Conservation (phyloP, 2,888 invertebrate genomes). For the Candidula unifasciata region DNA sequence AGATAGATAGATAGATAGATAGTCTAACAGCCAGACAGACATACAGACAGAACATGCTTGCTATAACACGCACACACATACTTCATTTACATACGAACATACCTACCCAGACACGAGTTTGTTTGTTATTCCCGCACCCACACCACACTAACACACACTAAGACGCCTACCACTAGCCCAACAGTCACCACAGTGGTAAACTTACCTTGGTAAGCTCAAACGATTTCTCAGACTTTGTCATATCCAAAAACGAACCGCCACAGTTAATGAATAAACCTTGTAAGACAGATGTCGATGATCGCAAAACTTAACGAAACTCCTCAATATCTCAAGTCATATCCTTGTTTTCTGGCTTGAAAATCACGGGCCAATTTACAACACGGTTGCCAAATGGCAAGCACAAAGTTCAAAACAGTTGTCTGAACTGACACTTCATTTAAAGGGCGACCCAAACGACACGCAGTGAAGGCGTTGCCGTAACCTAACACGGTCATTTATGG, state of each 20-base stretch:
- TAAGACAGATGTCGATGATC: no score
- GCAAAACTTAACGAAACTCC: no score
- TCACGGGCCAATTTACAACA: not conserved
- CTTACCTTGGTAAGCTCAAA: constrained; percentile 3
- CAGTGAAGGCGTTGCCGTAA: not conserved
- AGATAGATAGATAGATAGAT: not conserved
- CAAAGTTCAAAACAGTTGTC: no score
- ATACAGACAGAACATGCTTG: not conserved
- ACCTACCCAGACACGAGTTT: not conserved
- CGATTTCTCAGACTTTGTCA: not conserved
- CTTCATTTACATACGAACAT: constrained; percentile 17
- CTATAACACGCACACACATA: not conserved
- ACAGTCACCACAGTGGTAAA: no score
- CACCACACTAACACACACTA: no score
- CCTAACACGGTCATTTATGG: not conserved
- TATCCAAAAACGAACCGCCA: no score
- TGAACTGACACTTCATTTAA: no score
- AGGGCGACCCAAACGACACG: not conserved
- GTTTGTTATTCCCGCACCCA: no score
- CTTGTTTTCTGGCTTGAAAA: not conserved
- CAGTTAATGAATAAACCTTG: no score
- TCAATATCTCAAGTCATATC: not conserved
- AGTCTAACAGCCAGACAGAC: not conserved
- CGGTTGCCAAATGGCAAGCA: no score
- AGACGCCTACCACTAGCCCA: no score